phyloP scores from a whole-genome alignment of 2,797 vertebrate genomes.

The Sebastes variabilis region DNA sequence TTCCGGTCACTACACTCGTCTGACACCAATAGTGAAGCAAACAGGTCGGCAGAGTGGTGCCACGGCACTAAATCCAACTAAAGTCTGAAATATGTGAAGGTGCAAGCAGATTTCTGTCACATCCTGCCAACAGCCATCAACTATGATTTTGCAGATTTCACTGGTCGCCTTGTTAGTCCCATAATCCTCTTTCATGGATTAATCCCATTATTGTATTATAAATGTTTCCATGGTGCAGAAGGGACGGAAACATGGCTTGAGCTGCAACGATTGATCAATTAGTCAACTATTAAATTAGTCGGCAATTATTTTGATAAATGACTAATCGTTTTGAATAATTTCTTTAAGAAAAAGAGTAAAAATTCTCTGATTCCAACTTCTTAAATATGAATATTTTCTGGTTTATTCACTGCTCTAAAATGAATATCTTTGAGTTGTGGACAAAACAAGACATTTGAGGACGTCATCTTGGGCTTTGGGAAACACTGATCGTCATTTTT shows the following conservation, averaged over 20 bases:
- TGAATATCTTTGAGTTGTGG: too few relatives aligned
- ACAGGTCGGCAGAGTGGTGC: neutral
- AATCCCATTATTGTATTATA: neutral
- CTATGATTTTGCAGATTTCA: neutral
- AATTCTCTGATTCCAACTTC: too few relatives aligned
- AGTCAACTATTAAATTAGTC: too few relatives aligned
- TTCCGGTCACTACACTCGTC: neutral
- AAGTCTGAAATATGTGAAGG: neutral
- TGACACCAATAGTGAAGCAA: neutral
- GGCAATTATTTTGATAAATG: too few relatives aligned
- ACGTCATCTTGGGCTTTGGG: too few relatives aligned
- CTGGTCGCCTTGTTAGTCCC: neutral
- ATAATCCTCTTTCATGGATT: conserved; percentile 8
- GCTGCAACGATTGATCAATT: too few relatives aligned
- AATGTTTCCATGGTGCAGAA: neutral
- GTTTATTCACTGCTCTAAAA: too few relatives aligned
- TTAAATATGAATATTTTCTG: too few relatives aligned
- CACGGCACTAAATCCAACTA: neutral
- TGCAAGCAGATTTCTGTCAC: neutral
- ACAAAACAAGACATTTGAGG: too few relatives aligned
- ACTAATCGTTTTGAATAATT: too few relatives aligned
- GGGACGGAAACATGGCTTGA: neutral
- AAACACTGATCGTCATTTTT: too few relatives aligned
- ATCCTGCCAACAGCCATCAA: neutral
- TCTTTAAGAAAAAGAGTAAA: too few relatives aligned